Base-by-base conservation (phyloP, 2,797 vertebrate genomes). In the Sylvilagus floridanus region DNA sequence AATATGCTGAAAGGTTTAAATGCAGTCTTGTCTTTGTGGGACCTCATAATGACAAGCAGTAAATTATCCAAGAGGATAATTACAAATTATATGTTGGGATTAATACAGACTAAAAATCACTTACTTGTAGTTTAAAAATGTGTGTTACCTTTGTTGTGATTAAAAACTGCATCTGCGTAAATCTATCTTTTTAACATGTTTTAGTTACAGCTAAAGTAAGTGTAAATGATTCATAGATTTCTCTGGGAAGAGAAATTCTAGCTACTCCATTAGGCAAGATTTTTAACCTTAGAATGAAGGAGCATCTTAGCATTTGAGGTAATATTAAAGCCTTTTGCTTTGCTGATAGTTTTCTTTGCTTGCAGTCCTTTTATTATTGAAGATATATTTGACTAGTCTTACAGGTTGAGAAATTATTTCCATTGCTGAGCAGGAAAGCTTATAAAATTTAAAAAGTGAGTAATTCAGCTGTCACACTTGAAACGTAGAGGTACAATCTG, bases 401-500 rank as follows among this genome's bases (percentile, higher is more conserved):
- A 79, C 32, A 90, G 78, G 81, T 96, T 97, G 95, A 97, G 83
- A 90, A 94, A 82, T 71, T 73, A 71, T 92, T 96, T 96, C 75
- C 90, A 24, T 95, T 89, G 68, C 96, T 92, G 69, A 68, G 62
- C 30, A 73, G 72, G 84, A 93, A 96, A 96, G 84, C 10, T 69
- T 96, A 90, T 10, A 94, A 96, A 84, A 96, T 94, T 85, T 88
- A 85, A 66, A 96, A 91, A 76, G 30, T 90, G 83, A 97, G 52
- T 96, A 97, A 96, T 97, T 72, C 69, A 96, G 0, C 94, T 96
- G 69, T 97, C 95, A 94, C 13, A 35, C 65, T 97, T 95, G 32
- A 96, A 91, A 90, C 72, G 85, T 96, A 84, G 71, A 97, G 88
- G 42, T 75, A 10, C 54, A 42, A 87, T 97, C 84, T 96, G 94